phyloP scores from a whole-genome alignment of 2,113 vertebrate species.

The Chloebia gouldiae region DNA sequence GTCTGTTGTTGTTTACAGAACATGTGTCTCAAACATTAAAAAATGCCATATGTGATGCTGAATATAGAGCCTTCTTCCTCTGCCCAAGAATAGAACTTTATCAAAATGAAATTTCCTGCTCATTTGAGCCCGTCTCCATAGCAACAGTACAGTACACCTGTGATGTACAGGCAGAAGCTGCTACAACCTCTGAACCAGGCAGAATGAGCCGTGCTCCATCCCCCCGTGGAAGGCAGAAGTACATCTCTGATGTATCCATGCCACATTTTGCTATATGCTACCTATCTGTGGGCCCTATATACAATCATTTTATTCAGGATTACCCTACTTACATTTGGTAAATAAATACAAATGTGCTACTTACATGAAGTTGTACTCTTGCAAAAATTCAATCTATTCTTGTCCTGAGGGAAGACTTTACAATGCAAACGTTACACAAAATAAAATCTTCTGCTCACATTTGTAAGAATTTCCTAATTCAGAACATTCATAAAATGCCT shows the following conservation, averaged over 20 bases:
- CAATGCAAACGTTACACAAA: not conserved
- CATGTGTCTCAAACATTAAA: not conserved
- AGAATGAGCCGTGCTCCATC: not conserved
- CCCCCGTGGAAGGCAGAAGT: not conserved
- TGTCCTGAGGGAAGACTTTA: conserved; percentile 41
- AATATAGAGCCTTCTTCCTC: conserved; percentile 16
- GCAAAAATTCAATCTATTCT: conserved; percentile 21
- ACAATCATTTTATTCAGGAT: not conserved
- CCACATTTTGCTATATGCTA: not conserved
- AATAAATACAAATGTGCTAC: conserved; percentile 14
- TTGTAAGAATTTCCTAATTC: not conserved
- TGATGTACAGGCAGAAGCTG: not conserved
- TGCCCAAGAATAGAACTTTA: conserved; percentile 45
- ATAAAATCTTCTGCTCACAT: not conserved
- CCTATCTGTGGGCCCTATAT: not conserved
- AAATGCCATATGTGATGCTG: conserved; percentile 1
- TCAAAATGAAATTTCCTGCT: conserved; percentile 47
- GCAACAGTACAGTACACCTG: conserved; percentile 28
- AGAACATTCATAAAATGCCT: not conserved
- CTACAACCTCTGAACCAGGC: conserved; percentile 1
- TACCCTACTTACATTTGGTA: not conserved
- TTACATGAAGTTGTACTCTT: not conserved
- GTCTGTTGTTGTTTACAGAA: not conserved
- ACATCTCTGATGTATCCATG: not conserved
- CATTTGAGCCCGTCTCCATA: conserved; percentile 33